Evolutionary conservation across 2,113 vertebrate genomes (phyloP).

Genomic region (Lophochroa leadbeateri): DNA sequence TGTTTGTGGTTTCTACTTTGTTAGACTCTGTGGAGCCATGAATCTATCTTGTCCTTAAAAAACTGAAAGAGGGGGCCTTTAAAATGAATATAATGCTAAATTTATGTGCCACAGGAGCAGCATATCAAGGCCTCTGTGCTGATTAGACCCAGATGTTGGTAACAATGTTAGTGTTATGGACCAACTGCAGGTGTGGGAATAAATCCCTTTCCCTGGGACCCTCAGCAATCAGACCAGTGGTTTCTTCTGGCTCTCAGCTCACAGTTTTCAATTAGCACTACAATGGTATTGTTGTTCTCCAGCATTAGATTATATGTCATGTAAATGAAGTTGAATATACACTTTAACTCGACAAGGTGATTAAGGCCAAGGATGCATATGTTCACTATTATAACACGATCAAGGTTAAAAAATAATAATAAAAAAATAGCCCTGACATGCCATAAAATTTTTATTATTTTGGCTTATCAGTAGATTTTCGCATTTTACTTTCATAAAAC

Average conservation of each 20-base stretch:
- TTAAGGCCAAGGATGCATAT: constrained; percentile 81
- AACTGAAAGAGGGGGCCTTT: constrained; percentile 76
- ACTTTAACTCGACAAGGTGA: constrained; percentile 81
- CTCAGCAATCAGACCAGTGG: constrained; percentile 78
- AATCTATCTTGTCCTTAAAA: constrained; percentile 87
- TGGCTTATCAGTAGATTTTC: constrained; percentile 83
- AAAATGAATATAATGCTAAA: constrained; percentile 81
- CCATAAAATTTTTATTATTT: constrained; percentile 78
- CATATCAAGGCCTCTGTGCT: constrained; percentile 77
- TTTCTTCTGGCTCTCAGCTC: constrained; percentile 77
- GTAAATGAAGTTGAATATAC: constrained; percentile 81
- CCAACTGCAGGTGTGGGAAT: constrained; percentile 83
- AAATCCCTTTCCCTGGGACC: constrained; percentile 76
- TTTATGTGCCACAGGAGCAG: constrained; percentile 82
- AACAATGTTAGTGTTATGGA: constrained; percentile 86
- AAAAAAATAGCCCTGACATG: constrained; percentile 67
- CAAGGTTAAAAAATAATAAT: constrained; percentile 72
- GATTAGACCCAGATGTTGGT: constrained; percentile 84
- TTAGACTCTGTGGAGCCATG: constrained; percentile 84
- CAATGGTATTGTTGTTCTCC: constrained; percentile 85
- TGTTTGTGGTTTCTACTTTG: constrained; percentile 80
- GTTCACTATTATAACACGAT: constrained; percentile 79
- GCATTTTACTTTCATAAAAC: constrained; percentile 75
- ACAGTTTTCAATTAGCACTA: constrained; percentile 80
- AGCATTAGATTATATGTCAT: constrained; percentile 83